Evolutionary conservation across 1,140 invertebrate species (phyloP).

Genomic region (Aethina tumida): DNA sequence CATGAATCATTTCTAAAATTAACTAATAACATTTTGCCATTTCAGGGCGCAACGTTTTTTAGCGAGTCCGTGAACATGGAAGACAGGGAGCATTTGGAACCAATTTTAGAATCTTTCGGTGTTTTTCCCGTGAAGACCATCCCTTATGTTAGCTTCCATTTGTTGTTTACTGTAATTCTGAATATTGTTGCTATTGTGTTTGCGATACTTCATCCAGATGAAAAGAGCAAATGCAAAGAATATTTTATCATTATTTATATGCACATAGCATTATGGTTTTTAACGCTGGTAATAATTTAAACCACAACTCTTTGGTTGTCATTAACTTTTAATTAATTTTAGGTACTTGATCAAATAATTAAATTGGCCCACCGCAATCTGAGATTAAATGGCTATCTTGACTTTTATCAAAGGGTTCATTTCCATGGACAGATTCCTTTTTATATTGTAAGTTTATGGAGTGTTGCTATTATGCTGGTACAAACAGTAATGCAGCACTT

Average conservation of each 20-base stretch:
- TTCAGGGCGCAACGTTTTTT: conserved; percentile 46
- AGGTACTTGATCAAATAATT: conserved; percentile 47
- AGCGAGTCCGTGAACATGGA: conserved; percentile 44
- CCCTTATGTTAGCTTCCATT: conserved; percentile 35
- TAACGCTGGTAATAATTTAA: conserved; percentile 42
- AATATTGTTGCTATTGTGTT: conserved; percentile 49
- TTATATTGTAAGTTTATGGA: conserved; percentile 55
- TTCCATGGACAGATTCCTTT: conserved; percentile 47
- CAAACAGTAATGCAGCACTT: conserved; percentile 52
- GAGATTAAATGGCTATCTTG: conserved; percentile 51
- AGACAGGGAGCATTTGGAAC: conserved; percentile 41
- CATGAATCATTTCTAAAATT: conserved; percentile 5
- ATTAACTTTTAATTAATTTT: conserved; percentile 12
- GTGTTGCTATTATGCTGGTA: conserved; percentile 44
- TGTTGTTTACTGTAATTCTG: conserved; percentile 42
- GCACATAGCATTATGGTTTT: conserved; percentile 50
- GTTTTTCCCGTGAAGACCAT: conserved; percentile 43
- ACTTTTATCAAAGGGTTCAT: conserved; percentile 54
- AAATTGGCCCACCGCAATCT: conserved; percentile 47
- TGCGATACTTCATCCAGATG: conserved; percentile 42
- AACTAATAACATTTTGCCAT: conserved; percentile 10
- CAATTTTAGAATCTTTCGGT: conserved; percentile 40
- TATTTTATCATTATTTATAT: conserved; percentile 57
- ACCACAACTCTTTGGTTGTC: background rate
- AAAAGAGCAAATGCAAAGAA: conserved; percentile 47